Conservation (phyloP, 2,797 vertebrate genomes). For the Sebastes oblongus region DNA sequence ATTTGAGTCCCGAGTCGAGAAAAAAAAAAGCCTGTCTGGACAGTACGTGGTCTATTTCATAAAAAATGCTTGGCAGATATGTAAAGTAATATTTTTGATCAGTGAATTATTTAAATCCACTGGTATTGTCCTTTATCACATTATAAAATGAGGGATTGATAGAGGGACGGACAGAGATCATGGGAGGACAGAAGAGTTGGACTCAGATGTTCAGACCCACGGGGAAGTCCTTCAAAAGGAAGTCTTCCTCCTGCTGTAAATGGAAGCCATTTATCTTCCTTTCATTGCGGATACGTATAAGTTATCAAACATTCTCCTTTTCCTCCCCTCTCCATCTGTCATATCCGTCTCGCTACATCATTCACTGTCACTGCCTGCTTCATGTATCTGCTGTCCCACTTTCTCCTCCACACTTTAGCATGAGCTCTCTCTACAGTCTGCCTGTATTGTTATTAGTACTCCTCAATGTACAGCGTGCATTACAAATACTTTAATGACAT, state of each 20-base stretch:
- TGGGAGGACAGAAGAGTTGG: slow-evolving; percentile 21
- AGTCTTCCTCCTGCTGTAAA: slow-evolving; percentile 55
- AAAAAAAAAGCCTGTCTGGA: neutral
- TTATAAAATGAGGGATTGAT: neutral
- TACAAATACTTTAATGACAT: neutral
- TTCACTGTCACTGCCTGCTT: slow-evolving; percentile 35
- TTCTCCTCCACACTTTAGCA: neutral
- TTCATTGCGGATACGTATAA: slow-evolving; percentile 48
- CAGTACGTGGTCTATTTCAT: neutral
- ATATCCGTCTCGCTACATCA: slow-evolving; percentile 54
- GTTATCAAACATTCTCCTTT: slow-evolving; percentile 60
- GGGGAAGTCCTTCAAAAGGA: slow-evolving; percentile 42
- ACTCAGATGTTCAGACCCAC: slow-evolving; percentile 20
- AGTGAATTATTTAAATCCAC: neutral
- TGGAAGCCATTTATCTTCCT: slow-evolving; percentile 67
- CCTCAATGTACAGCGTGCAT: neutral
- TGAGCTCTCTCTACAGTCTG: neutral
- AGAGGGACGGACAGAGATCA: slow-evolving; percentile 21
- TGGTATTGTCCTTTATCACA: neutral
- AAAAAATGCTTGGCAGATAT: neutral
- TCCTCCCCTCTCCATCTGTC: slow-evolving; percentile 62
- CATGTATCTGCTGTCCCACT: slow-evolving; percentile 22
- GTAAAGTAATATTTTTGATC: neutral
- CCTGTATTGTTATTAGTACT: neutral
- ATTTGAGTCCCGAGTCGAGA: neutral